These are phyloP conservation scores for Leucania comma DNA, from an alignment of 2,888 invertebrate species.

Conservation along the genomic window DNA sequence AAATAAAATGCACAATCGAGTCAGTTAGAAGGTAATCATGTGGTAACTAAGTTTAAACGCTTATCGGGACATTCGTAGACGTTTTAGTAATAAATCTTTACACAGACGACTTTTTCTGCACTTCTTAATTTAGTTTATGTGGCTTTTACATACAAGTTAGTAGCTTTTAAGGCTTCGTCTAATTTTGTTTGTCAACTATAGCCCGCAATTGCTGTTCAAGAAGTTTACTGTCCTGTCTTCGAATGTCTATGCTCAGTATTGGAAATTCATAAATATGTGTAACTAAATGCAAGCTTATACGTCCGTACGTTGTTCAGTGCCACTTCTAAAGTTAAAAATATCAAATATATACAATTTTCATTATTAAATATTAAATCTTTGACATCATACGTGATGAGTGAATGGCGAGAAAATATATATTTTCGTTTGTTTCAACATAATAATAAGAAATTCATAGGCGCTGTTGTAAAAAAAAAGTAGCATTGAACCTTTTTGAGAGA, in stretches of 20 bases:
- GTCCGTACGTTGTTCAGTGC: constrained; percentile 58
- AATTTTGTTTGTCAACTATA: constrained; percentile 4
- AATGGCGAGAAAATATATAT: constrained; percentile 60
- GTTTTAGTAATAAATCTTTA: neutral
- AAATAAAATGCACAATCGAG: constrained; percentile 61
- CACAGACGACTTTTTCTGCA: no score
- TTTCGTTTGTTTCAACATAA: constrained; percentile 39
- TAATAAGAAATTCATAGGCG: constrained; percentile 47
- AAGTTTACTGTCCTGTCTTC: constrained; percentile 8
- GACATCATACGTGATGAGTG: constrained; percentile 65
- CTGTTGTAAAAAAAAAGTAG: constrained; percentile 45
- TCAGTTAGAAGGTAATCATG: constrained; percentile 32
- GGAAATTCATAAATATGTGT: constrained; percentile 43
- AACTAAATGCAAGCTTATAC: constrained; percentile 61
- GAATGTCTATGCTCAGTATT: constrained; percentile 42
- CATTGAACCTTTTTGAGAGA: constrained; percentile 14
- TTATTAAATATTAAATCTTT: constrained; percentile 64
- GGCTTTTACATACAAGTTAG: neutral
- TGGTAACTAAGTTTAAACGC: constrained; percentile 62
- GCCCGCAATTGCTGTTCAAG: neutral
- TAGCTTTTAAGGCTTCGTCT: neutral
- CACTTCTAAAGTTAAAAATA: constrained; percentile 63
- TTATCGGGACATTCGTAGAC: constrained; percentile 37
- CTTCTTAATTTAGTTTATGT: no score
- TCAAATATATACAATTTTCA: constrained; percentile 71